phyloP scores from a whole-genome alignment of 2,113 vertebrate genomes.

The Chascanopsetta lugubris region DNA sequence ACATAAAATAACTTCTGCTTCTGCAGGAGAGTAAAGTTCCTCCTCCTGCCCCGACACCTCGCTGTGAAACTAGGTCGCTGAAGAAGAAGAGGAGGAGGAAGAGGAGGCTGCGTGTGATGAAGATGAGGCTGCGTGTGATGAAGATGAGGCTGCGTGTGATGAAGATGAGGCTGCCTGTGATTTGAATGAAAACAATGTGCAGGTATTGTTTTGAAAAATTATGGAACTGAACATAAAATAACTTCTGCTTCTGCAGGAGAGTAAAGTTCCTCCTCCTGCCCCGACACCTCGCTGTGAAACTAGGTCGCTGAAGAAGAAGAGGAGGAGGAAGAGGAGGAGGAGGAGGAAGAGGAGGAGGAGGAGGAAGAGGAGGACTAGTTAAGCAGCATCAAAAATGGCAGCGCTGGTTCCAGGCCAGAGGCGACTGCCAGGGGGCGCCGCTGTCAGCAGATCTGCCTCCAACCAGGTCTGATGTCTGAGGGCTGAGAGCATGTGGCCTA shows the following conservation, averaged over 20 bases:
- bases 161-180: too few relatives aligned
- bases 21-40: background rate
- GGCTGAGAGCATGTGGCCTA: slow-evolving; percentile 69
- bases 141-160: too few relatives aligned
- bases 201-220: too few relatives aligned
- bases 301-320: slow-evolving; percentile 37
- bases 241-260: background rate
- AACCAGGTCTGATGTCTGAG: slow-evolving; percentile 25
- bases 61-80: slow-evolving; percentile 50
- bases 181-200: too few relatives aligned
- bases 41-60: slow-evolving; percentile 11
- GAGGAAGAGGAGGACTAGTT: slow-evolving; percentile 41
- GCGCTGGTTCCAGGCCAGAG: slow-evolving; percentile 46
- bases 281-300: slow-evolving; percentile 33
- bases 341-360: background rate
- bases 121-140: too few relatives aligned
- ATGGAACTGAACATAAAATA: background rate
- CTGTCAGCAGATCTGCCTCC: slow-evolving; percentile 54
- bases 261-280: background rate
- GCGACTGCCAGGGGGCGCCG: slow-evolving; percentile 32
- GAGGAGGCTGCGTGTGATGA: too few relatives aligned
- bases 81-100: too few relatives aligned
- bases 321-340: slow-evolving; percentile 3
- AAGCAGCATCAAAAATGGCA: slow-evolving; percentile 45
- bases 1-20: background rate